These are phyloP conservation scores for Sinocyclocheilus anophthalmus DNA, from an alignment of 2,113 vertebrate genomes.

Conservation along the genomic window DNA sequence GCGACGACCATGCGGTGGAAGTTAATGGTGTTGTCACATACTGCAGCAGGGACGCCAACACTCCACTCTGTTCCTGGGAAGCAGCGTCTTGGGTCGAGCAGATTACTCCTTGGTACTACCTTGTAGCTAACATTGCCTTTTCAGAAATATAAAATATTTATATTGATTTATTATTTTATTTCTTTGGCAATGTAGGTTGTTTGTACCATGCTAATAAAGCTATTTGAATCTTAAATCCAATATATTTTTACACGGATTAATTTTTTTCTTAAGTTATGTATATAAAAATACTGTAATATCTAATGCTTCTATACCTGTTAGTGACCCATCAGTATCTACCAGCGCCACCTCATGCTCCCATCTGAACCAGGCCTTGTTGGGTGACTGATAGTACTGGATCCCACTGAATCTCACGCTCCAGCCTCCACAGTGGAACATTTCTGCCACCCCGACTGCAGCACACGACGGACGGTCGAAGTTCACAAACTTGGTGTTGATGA, in stretches of 20 bases:
- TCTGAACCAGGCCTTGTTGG: conserved; percentile 82
- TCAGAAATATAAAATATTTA: not conserved
- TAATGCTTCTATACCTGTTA: conserved; percentile 77
- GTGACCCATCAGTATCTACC: conserved; percentile 81
- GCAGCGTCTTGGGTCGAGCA: conserved; percentile 82
- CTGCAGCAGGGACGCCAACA: conserved; percentile 73
- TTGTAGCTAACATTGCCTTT: conserved; percentile 74
- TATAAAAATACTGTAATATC: not conserved
- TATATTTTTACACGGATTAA: no score
- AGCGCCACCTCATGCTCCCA: conserved; percentile 86
- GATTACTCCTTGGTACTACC: conserved; percentile 76
- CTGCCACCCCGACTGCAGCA: conserved; percentile 77
- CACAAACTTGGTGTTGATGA: conserved; percentile 78
- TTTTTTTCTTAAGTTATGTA: not conserved
- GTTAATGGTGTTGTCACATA: conserved; percentile 78
- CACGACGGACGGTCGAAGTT: conserved; percentile 79
- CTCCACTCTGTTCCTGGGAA: conserved; percentile 76
- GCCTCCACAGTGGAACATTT: conserved; percentile 75
- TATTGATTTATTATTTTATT: not conserved
- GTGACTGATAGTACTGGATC: conserved; percentile 71
- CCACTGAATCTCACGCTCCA: conserved; percentile 77
- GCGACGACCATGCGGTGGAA: conserved; percentile 81
- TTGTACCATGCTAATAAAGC: not conserved
- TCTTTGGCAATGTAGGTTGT: not conserved
- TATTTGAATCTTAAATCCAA: no score